Percentiles rank a stretch among this genome's conserved stretches.
Conservation (phyloP, 2,113 vertebrate species). For the Hippocampus abdominalis region DNA sequence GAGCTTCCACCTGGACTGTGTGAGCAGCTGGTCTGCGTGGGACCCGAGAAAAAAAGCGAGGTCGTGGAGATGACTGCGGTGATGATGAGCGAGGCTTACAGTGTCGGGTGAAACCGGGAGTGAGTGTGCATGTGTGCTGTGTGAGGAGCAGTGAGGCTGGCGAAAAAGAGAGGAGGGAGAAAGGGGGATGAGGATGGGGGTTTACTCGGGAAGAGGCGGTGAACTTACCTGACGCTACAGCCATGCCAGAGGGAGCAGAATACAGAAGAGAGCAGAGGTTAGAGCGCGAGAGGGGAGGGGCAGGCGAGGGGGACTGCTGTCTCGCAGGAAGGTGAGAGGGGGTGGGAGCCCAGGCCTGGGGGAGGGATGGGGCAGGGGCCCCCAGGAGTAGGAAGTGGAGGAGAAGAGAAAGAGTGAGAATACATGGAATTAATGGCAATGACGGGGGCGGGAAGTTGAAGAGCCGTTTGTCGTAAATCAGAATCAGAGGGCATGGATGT, state of each 20-base stretch:
- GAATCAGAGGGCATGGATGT: background rate
- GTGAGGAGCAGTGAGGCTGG: slow-evolving; percentile 18
- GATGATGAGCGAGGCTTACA: slow-evolving; percentile 25
- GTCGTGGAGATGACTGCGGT: slow-evolving; percentile 49
- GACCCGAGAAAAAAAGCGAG: slow-evolving; percentile 23
- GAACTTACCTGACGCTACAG: slow-evolving; percentile 98
- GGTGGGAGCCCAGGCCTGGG: slow-evolving; percentile 65
- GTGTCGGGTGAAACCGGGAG: slow-evolving; percentile 30
- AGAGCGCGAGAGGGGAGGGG: slow-evolving; percentile 92
- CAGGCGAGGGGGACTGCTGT: slow-evolving; percentile 90
- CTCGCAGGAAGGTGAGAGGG: slow-evolving; percentile 89
- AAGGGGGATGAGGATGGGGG: slow-evolving; percentile 7
- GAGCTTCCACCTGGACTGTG: slow-evolving; percentile 46
- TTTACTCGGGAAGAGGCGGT: slow-evolving; percentile 69
- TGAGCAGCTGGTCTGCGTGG: slow-evolving; percentile 39
- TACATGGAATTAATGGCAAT: background rate
- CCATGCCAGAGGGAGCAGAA: slow-evolving; percentile 98
- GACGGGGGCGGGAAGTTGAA: slow-evolving; percentile 68
- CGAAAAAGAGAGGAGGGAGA: background rate
- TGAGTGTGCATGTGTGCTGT: slow-evolving; percentile 26
- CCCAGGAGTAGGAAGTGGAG: slow-evolving; percentile 67
- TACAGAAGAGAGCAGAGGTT: slow-evolving; percentile 99
- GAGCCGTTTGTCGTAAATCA: slow-evolving; percentile 42
- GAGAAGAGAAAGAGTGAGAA: slow-evolving; percentile 45
- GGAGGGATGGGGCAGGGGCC: slow-evolving; percentile 72